Evolutionary conservation across 2,113 vertebrate genomes (phyloP).

Genomic region (Cisticola juncidis): DNA sequence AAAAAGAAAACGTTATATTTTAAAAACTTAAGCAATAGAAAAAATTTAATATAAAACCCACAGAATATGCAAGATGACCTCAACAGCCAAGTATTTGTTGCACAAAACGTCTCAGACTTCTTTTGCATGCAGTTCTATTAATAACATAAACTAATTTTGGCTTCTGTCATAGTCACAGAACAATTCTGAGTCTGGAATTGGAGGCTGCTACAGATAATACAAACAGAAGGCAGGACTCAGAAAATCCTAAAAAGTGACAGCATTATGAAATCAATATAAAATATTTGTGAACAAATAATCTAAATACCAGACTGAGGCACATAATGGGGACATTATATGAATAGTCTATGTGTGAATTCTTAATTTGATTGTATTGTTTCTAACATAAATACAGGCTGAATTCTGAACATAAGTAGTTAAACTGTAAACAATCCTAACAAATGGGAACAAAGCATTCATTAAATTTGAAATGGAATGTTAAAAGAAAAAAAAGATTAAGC

Average conservation of each 20-base stretch:
- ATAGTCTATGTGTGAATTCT: neutral
- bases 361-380: neutral
- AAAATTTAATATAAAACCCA: neutral
- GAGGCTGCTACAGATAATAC: neutral
- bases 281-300: neutral
- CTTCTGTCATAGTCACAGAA: neutral
- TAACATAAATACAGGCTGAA: neutral
- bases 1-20: constrained; percentile 32
- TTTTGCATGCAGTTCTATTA: constrained; percentile 23
- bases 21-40: neutral
- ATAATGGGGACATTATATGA: neutral
- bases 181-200: neutral
- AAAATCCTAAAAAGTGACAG: neutral
- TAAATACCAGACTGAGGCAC: neutral
- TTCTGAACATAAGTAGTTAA: neutral
- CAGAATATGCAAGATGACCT: neutral
- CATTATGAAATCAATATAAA: neutral
- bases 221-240: neutral
- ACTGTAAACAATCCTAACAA: neutral
- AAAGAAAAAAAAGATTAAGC: neutral
- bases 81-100: neutral
- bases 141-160: neutral
- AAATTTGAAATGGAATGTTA: neutral
- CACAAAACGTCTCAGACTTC: neutral
- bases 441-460: neutral